A percentile compares a stretch with the other conserved stretches of the same genome.
phyloP scores from a whole-genome alignment of 2,888 invertebrate species.

The Tetramorium bicarinatum region DNA sequence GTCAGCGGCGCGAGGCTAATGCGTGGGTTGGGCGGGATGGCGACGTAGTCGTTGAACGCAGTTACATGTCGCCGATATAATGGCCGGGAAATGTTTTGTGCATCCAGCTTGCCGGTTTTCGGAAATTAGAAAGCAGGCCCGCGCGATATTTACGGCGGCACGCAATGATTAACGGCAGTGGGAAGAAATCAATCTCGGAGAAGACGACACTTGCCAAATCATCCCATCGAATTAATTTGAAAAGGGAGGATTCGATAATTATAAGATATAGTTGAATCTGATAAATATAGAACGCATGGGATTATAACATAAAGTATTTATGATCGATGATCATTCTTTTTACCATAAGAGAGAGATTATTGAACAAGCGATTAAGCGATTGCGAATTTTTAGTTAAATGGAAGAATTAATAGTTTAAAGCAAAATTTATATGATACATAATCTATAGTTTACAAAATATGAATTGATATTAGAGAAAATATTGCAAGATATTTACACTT shows the following conservation, averaged over 20 bases:
- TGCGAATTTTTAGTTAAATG: not conserved
- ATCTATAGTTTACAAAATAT: not conserved
- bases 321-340: not conserved
- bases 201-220: not conserved
- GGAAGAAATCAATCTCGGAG: slow-evolving; percentile 35
- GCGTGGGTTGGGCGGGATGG: slow-evolving; percentile 60
- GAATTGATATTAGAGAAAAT: not conserved
- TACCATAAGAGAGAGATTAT: not conserved
- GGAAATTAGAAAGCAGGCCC: slow-evolving; percentile 56
- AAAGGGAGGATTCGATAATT: not conserved
- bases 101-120: slow-evolving; percentile 65
- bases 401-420: not conserved
- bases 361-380: not conserved
- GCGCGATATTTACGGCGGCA: slow-evolving; percentile 37
- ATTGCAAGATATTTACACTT: not conserved
- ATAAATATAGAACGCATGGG: not conserved
- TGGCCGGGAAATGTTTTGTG: slow-evolving; percentile 70
- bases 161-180: slow-evolving; percentile 20
- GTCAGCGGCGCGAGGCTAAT: slow-evolving; percentile 73
- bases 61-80: slow-evolving; percentile 70
- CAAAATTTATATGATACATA: not conserved
- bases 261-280: not conserved
- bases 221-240: not conserved
- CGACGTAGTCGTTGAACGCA: slow-evolving; percentile 70
- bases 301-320: not conserved